These are phyloP conservation scores for Otolemur garnettii DNA, from an alignment of 2,113 vertebrate genomes.

Conservation along the genomic window DNA sequence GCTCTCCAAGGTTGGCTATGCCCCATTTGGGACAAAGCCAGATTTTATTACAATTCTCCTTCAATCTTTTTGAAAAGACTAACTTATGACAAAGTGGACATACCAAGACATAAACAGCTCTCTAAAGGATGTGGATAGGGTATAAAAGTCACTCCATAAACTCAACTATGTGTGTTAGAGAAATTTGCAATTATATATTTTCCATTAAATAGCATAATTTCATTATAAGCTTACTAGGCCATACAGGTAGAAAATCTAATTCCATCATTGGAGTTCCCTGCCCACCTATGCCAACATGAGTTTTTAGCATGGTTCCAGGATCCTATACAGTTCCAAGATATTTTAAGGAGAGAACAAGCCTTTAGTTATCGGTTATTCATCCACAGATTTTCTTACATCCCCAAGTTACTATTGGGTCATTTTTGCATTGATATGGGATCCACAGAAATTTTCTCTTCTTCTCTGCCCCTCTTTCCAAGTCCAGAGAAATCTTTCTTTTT, in stretches of 20 bases:
- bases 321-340: neutral
- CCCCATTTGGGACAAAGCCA: neutral
- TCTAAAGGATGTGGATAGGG: neutral
- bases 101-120: neutral
- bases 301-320: neutral
- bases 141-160: neutral
- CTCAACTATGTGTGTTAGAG: neutral
- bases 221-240: neutral
- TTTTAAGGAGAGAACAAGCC: neutral
- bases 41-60: neutral
- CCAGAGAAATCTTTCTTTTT: neutral
- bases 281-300: neutral
- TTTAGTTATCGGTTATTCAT: neutral
- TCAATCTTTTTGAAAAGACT: neutral
- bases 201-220: neutral
- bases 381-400: neutral
- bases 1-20: neutral
- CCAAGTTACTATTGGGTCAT: neutral
- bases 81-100: neutral
- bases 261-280: neutral
- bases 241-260: neutral
- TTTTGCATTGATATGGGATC: no score
- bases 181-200: neutral
- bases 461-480: neutral
- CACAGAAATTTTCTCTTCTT: neutral